These are phyloP conservation scores for Coleophora flavipennella DNA, from an alignment of 2,888 invertebrate genomes.

Conservation along the genomic window DNA sequence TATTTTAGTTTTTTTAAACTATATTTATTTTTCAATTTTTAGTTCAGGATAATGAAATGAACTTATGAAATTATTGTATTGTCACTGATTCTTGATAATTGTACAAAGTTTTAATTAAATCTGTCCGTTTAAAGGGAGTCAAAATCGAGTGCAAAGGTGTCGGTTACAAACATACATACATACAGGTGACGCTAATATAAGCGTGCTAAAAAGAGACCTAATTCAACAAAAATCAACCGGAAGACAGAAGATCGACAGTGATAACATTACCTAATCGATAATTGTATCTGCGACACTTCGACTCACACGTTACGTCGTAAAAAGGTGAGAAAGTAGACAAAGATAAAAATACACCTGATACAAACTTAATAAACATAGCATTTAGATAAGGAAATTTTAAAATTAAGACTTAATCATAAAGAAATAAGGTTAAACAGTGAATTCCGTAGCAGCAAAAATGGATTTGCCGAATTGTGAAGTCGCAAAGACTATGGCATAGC, in stretches of 20 bases:
- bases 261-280: slow-evolving; percentile 72
- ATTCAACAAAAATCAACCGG: slow-evolving; percentile 66
- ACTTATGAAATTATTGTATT: no score
- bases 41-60: no score
- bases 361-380: slow-evolving; percentile 13
- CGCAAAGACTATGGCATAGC: slow-evolving; percentile 60
- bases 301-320: slow-evolving; percentile 66
- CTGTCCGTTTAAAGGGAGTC: no score
- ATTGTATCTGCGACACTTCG: slow-evolving; percentile 69
- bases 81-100: no score
- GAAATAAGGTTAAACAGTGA: slow-evolving; percentile 7
- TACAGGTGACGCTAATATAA: no score
- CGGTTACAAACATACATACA: no score
- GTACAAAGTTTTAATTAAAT: no score
- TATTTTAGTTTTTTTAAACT: no score
- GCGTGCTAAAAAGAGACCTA: slow-evolving; percentile 54
- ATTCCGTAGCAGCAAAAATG: slow-evolving; percentile 10
- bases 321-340: slow-evolving; percentile 69
- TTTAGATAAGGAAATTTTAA: no score
- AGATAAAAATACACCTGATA: slow-evolving; percentile 57
- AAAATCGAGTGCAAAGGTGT: no score
- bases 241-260: slow-evolving; percentile 65
- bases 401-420: no score
- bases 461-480: slow-evolving; percentile 38
- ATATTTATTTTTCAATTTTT: no score